Percentiles rank a stretch among this genome's conserved stretches.
These are phyloP conservation scores for Strigamia transsilvanica DNA, from an alignment of 2,888 invertebrate genomes.

Conservation along the genomic window DNA sequence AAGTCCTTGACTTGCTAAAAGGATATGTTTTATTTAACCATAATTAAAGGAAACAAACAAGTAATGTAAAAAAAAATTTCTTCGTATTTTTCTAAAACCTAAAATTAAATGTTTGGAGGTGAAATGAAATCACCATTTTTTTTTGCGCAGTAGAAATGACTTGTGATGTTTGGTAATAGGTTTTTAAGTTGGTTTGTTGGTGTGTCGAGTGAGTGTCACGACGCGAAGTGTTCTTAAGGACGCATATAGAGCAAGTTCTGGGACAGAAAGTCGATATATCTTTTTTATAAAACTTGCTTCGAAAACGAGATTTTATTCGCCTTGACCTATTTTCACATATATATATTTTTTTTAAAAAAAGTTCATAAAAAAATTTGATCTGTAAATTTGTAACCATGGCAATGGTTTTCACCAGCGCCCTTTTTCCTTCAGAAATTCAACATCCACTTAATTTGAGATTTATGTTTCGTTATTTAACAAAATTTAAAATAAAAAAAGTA, in stretches of 20 bases:
- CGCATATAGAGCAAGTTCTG: slow-evolving; percentile 24
- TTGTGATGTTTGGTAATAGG: background rate
- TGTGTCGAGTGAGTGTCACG: background rate
- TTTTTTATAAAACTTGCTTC: background rate
- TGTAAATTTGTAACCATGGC: slow-evolving; percentile 19
- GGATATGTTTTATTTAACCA: background rate
- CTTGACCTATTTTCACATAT: slow-evolving; percentile 35
- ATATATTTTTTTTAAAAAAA: background rate
- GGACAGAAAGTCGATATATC: slow-evolving; percentile 44
- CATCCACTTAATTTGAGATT: background rate
- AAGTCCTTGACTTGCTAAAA: background rate
- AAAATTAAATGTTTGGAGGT: no score
- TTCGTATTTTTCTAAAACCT: background rate
- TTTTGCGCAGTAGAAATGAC: no score
- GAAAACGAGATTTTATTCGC: slow-evolving; percentile 5
- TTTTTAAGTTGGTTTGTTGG: slow-evolving; percentile 1
- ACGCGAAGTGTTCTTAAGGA: slow-evolving; percentile 2
- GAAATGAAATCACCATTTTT: no score
- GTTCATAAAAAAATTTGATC: background rate
- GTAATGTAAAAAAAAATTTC: background rate
- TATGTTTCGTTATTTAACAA: background rate
- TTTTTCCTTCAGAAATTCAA: background rate
- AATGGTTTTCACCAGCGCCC: background rate
- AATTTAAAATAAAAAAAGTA: background rate
- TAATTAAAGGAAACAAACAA: background rate